Evolutionary conservation across 2,888 invertebrate genomes (phyloP).

Genomic region (Panzeria rudis): DNA sequence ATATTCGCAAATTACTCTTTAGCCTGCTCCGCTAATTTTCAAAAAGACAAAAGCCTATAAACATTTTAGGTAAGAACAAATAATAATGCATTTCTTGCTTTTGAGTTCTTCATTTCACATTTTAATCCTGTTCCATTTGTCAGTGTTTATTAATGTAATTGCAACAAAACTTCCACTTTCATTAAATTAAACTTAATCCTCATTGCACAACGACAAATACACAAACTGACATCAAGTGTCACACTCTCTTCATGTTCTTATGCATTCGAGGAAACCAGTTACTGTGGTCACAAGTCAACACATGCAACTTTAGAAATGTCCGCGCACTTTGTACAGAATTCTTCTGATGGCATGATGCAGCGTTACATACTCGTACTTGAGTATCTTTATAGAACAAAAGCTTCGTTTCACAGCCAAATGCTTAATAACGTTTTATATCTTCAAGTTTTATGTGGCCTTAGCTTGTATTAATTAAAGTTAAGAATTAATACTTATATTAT

Average conservation of each 20-base stretch:
- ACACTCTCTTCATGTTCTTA: slow-evolving; percentile 45
- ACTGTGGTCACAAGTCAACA: slow-evolving; percentile 55
- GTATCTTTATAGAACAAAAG: not conserved
- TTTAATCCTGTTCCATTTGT: slow-evolving; percentile 54
- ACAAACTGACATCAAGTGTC: slow-evolving; percentile 49
- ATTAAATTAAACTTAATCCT: slow-evolving; percentile 62
- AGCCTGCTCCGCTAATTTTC: not conserved
- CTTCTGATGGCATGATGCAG: not conserved
- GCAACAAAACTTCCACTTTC: slow-evolving; percentile 62
- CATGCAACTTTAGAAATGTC: slow-evolving; percentile 2
- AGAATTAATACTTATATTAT: slow-evolving; percentile 6
- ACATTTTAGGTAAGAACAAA: not conserved
- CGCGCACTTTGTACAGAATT: not conserved
- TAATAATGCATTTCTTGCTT: not conserved
- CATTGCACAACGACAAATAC: slow-evolving; percentile 33
- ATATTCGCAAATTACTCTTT: not conserved
- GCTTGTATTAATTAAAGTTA: slow-evolving; percentile 12
- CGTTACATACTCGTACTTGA: not conserved
- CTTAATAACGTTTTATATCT: slow-evolving; percentile 1
- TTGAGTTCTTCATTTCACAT: slow-evolving; percentile 21
- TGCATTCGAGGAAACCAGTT: slow-evolving; percentile 50
- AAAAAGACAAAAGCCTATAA: slow-evolving; percentile 1
- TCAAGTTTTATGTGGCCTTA: not conserved
- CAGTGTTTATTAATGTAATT: slow-evolving; percentile 58
- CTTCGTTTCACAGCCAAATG: not conserved